Evolutionary conservation across 2,113 vertebrate genomes (phyloP).

Genomic region (Corythornis madagascariensis): DNA sequence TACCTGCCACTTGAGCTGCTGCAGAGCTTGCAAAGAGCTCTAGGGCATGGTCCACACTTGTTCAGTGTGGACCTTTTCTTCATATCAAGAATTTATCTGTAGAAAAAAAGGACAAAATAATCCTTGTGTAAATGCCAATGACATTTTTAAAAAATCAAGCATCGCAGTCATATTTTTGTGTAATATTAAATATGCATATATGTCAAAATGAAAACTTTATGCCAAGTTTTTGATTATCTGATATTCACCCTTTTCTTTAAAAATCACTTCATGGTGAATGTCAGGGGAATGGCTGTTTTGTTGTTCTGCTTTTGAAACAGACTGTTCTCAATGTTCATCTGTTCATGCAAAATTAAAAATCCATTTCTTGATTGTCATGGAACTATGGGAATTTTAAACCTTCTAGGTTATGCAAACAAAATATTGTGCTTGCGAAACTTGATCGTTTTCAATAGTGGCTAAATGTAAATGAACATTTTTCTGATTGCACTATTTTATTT

Average conservation of each 20-base stretch:
- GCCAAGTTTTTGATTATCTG: background rate
- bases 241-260: background rate
- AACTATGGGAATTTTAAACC: background rate
- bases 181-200: constrained; percentile 33
- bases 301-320: background rate
- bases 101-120: constrained; percentile 15
- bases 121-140: background rate
- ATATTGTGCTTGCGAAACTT: background rate
- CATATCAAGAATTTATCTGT: background rate
- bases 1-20: background rate
- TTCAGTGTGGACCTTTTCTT: background rate
- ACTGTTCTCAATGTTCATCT: background rate
- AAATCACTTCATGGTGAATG: background rate
- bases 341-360: background rate
- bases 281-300: background rate
- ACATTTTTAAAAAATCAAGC: constrained; percentile 21
- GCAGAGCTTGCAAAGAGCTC: background rate
- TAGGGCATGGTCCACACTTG: background rate
- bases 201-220: constrained; percentile 45
- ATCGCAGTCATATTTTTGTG: constrained; percentile 21
- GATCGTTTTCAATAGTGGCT: background rate
- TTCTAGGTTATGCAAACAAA: background rate
- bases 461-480: background rate
- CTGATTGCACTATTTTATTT: background rate
- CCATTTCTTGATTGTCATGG: background rate